A percentile compares a stretch with the other conserved stretches of the same genome.
Conservation (phyloP, 2,113 vertebrate species). For the Vidua chalybeata region DNA sequence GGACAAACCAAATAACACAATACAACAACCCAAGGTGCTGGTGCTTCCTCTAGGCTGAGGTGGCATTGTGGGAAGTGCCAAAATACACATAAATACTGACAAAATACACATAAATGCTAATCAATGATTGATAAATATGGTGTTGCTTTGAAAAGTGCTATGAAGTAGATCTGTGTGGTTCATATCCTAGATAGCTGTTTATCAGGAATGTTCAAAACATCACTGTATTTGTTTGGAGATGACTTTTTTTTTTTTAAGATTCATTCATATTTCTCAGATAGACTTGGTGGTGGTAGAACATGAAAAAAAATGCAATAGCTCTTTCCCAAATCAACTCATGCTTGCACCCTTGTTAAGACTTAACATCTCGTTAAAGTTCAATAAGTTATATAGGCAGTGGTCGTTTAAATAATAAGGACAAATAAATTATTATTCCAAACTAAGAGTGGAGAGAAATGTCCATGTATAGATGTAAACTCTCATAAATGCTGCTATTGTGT, state of each 20-base stretch:
- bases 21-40: background rate
- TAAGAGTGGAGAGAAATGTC: background rate
- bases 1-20: no score
- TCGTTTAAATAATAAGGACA: background rate
- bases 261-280: background rate
- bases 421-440: background rate
- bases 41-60: background rate
- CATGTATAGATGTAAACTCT: background rate
- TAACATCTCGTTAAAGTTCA: background rate
- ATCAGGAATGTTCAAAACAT: background rate
- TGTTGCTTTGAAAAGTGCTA: background rate
- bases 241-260: background rate
- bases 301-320: background rate
- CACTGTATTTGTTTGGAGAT: background rate
- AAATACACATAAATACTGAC: background rate
- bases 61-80: background rate
- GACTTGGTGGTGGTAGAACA: background rate
- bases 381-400: background rate
- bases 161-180: background rate
- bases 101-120: background rate
- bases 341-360: background rate
- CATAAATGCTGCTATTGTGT: background rate
- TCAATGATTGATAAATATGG: background rate
- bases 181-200: background rate
- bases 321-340: background rate